Evolutionary conservation across 2,113 vertebrate species (phyloP).

Genomic region (Heptranchias perlo): DNA sequence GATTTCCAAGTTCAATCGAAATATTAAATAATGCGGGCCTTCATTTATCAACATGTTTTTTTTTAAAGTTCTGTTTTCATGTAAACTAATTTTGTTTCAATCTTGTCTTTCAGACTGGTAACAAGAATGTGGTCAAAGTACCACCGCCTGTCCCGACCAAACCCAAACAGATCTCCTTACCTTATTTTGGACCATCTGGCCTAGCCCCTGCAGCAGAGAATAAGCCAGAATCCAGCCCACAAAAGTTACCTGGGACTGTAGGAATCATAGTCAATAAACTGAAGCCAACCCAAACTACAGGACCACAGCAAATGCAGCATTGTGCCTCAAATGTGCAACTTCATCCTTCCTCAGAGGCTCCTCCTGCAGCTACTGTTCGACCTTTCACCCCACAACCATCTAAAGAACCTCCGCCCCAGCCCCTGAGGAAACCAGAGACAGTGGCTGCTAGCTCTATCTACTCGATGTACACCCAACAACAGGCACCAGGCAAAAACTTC

Average conservation of each 20-base stretch:
- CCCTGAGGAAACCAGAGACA: slow-evolving; percentile 76
- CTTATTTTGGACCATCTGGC: slow-evolving; percentile 60
- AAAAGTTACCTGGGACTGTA: slow-evolving; percentile 58
- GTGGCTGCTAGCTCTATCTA: slow-evolving; percentile 88
- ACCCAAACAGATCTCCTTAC: slow-evolving; percentile 78
- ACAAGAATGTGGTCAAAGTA: slow-evolving; percentile 74
- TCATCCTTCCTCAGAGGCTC: slow-evolving; percentile 65
- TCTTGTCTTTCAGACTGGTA: slow-evolving; percentile 58
- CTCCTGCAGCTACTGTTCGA: slow-evolving; percentile 81
- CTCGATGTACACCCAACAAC: slow-evolving; percentile 89
- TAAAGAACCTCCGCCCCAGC: slow-evolving; percentile 65
- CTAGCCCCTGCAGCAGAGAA: slow-evolving; percentile 53
- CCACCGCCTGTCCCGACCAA: slow-evolving; percentile 93
- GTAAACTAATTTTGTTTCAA: slow-evolving; percentile 5
- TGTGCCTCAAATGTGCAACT: slow-evolving; percentile 48
- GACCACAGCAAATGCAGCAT: slow-evolving; percentile 52
- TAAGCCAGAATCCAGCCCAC: slow-evolving; percentile 56
- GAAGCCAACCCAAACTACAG: slow-evolving; percentile 51
- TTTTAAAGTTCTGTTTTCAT: slow-evolving; percentile 5
- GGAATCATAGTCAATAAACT: slow-evolving; percentile 65
- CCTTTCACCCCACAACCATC: slow-evolving; percentile 88
- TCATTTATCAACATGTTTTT: neutral
- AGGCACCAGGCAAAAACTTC: slow-evolving; percentile 70
- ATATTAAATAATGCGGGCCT: neutral
- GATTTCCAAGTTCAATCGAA: neutral